phyloP scores from a whole-genome alignment of 2,888 invertebrate species.

The Hedya salicella region DNA sequence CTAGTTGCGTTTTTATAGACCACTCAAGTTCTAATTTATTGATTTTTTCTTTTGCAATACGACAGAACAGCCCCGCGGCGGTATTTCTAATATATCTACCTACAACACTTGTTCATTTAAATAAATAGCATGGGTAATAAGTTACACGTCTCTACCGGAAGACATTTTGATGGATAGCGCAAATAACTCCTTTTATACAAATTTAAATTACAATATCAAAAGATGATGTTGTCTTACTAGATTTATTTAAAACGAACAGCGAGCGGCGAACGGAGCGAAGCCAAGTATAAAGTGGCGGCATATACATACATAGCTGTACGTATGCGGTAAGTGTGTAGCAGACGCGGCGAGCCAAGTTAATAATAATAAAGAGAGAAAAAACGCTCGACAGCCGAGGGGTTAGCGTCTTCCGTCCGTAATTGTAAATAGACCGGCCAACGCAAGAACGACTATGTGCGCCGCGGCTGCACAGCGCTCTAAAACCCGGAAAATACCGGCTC shows the following conservation, averaged over 20 bases:
- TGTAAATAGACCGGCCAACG: conserved; percentile 67
- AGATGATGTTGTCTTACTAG: conserved; percentile 5
- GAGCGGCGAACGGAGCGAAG: conserved; percentile 22
- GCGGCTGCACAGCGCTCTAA: conserved; percentile 38
- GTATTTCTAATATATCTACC: too few relatives aligned
- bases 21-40: too few relatives aligned
- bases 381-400: conserved; percentile 74
- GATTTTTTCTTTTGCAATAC: too few relatives aligned
- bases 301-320: conserved; percentile 36
- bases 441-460: conserved; percentile 62
- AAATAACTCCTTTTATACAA: too few relatives aligned
- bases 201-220: conserved; percentile 6
- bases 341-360: conserved; percentile 68
- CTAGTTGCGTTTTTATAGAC: too few relatives aligned
- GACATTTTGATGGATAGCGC: too few relatives aligned
- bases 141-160: neutral
- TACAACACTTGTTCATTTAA: too few relatives aligned
- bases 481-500: conserved; percentile 31
- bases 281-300: conserved; percentile 39
- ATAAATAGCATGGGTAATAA: too few relatives aligned
- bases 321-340: conserved; percentile 47
- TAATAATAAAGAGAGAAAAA: conserved; percentile 83
- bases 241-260: conserved; percentile 22
- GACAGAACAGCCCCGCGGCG: too few relatives aligned
- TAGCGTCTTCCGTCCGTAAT: conserved; percentile 70